These are phyloP conservation scores for Sciurus carolinensis DNA, from an alignment of 2,797 vertebrate genomes.

Conservation along the genomic window DNA sequence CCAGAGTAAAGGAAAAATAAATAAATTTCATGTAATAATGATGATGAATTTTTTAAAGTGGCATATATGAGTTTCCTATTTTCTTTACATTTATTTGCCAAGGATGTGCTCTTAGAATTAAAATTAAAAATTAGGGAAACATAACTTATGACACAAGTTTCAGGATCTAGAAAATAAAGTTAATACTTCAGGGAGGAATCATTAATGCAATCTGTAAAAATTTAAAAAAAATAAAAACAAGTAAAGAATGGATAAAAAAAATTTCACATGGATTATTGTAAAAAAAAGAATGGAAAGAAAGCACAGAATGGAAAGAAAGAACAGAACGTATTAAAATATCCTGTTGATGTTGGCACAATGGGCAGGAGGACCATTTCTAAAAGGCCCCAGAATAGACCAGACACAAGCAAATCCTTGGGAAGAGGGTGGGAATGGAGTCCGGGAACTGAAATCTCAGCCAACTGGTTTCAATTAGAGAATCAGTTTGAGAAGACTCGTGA, in stretches of 20 bases:
- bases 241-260: neutral
- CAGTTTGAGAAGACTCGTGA: neutral
- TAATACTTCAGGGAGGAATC: slow-evolving; percentile 7
- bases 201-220: no score
- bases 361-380: neutral
- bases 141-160: neutral
- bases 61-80: neutral
- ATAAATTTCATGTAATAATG: neutral
- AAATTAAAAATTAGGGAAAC: neutral
- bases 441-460: neutral
- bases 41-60: neutral
- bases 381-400: neutral
- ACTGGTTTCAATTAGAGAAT: neutral
- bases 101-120: neutral
- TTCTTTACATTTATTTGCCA: neutral
- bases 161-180: neutral
- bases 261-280: neutral
- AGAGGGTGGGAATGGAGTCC: neutral
- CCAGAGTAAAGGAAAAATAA: neutral
- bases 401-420: neutral
- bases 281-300: neutral
- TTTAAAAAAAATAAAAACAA: no score
- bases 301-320: neutral
- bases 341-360: neutral
- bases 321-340: neutral